phyloP scores from a whole-genome alignment of 2,888 invertebrate genomes.

The Lamellibrachia satsuma region DNA sequence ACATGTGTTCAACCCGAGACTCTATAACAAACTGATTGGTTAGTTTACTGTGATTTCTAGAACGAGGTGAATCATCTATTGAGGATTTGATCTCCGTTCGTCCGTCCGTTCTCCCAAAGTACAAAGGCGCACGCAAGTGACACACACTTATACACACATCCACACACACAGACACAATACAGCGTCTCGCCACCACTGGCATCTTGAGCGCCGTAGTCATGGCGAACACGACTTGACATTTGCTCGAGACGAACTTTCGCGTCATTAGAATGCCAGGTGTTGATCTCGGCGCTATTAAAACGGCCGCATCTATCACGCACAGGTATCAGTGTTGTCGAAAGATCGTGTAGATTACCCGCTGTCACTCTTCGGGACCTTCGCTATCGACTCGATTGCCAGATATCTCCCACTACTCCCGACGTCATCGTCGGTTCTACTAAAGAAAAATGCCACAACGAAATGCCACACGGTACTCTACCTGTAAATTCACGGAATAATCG shows the following conservation, averaged over 20 bases:
- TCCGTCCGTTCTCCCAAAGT: no score
- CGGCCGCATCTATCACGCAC: not conserved
- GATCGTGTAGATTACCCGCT: not conserved
- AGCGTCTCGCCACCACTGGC: not conserved
- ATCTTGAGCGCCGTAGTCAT: not conserved
- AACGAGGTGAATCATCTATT: not conserved
- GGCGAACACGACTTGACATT: not conserved
- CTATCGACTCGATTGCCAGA: not conserved
- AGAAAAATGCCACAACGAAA: not conserved
- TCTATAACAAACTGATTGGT: not conserved
- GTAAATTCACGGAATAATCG: not conserved
- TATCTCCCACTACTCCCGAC: not conserved
- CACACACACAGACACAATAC: not conserved
- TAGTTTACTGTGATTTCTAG: not conserved
- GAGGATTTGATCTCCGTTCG: not conserved
- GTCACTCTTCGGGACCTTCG: not conserved
- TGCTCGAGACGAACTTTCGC: slow-evolving; percentile 17
- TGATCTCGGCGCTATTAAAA: not conserved
- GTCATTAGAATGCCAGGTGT: not conserved
- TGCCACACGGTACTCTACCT: not conserved
- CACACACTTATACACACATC: no score
- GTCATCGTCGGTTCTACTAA: not conserved
- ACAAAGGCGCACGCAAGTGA: no score
- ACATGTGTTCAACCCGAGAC: no score
- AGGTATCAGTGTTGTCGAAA: not conserved